Base-by-base conservation (phyloP, 2,888 invertebrate species). In the Diadromus collaris region DNA sequence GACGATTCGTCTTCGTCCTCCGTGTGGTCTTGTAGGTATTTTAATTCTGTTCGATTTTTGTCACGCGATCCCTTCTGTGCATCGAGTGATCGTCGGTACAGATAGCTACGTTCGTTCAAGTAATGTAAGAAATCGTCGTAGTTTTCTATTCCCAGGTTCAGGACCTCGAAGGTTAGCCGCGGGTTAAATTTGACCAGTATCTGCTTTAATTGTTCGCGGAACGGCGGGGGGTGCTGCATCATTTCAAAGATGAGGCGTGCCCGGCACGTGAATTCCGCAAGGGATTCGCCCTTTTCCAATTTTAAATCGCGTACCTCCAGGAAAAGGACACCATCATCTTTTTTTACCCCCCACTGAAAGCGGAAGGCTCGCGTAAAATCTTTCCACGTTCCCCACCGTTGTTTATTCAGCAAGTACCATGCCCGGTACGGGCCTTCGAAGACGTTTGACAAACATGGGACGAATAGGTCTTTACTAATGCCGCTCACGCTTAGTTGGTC, bases 341-440 rank as follows among this genome's bases (percentile, higher is more conserved):
- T 81, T 67, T 24, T 75, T 1, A 81, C 70, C 32, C 68, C 79
- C 81, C 81, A 81, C 10, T 78, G 76, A 2, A 56, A 78, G 0
- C 81, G 67, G 58, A 81, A 81, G 24, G 78, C 78, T 9, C 70
- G 54, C 7, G 71, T 48, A 16, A 81, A 79, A 34, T 81, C 78
- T 44, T 51, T 81, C 76, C 78, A 81, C 13, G 60, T 64, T 24
- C 38, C 70, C 73, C 76, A 79, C 21, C 38, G 29, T 13, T 48
- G 19, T 67, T 77, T 73, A 48, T 77, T 81, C 4, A 79, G n/a
- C 2, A 81, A 41, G 13, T 81, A 81, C 81, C 81, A 81, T 1
- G 76, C 46, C 44, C 78, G 44, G 41, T 82, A 80, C 0, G 80
- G 54, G 2, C 80, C 82, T 24, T 82, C 80, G 29, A 82, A 82